Evolutionary conservation across 1,140 invertebrate species (phyloP).

Genomic region (Paralvinella palmiformis): DNA sequence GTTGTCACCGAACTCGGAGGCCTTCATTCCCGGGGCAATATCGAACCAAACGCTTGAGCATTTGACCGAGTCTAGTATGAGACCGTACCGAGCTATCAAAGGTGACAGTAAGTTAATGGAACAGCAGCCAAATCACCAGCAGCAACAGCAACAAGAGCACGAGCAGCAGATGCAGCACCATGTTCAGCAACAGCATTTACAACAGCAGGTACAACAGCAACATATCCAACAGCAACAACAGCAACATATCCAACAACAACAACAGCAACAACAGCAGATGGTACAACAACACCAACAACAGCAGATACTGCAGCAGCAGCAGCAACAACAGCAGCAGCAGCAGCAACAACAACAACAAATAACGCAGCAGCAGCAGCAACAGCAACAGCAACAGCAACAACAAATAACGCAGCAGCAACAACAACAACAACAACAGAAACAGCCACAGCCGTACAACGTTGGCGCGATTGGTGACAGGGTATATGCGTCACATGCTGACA

Average conservation of each 20-base stretch:
- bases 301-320: background rate
- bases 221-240: background rate
- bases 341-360: too few species aligned
- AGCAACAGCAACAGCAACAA: background rate
- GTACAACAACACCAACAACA: background rate
- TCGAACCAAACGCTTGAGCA: conserved; percentile 19
- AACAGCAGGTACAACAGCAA: too few species aligned
- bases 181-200: too few species aligned
- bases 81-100: conserved; percentile 5
- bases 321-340: background rate
- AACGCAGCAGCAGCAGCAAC: background rate
- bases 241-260: too few species aligned
- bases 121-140: background rate
- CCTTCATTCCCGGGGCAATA: conserved; percentile 19
- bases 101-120: background rate
- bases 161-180: too few species aligned
- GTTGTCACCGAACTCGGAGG: background rate
- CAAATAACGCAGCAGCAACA: background rate
- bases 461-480: background rate
- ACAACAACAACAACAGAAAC: background rate
- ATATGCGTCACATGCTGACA: background rate
- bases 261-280: background rate
- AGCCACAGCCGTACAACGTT: background rate
- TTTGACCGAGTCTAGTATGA: conserved; percentile 10
- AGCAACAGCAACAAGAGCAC: too few species aligned